These are phyloP conservation scores for Cygnus atratus DNA, from an alignment of 2,113 vertebrate species.

Conservation along the genomic window DNA sequence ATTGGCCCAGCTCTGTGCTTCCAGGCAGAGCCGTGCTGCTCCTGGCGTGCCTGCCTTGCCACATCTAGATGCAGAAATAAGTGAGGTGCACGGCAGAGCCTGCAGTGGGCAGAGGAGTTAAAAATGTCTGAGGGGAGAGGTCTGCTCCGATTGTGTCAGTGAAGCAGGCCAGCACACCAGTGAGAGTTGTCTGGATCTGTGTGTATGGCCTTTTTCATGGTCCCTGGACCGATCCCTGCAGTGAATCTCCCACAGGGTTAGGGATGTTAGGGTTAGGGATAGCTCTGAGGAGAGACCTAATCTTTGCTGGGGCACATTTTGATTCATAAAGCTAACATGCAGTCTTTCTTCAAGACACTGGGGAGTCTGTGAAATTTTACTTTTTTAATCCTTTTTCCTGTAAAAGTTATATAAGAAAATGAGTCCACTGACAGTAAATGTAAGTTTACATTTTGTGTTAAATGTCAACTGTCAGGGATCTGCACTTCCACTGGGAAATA, in stretches of 20 bases:
- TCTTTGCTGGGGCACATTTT: neutral
- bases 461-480: neutral
- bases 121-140: accelerated
- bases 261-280: too few species aligned
- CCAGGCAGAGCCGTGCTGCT: neutral
- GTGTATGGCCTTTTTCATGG: neutral
- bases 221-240: neutral
- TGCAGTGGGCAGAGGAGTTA: neutral
- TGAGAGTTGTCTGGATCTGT: neutral
- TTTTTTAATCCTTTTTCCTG: neutral
- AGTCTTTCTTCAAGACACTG: neutral
- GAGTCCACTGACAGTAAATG: neutral
- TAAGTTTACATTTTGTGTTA: neutral
- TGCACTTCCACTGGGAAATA: neutral
- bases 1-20: neutral
- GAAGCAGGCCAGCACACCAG: neutral
- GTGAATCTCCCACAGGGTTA: neutral
- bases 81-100: neutral
- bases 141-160: neutral
- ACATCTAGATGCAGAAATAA: neutral
- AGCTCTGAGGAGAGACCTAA: too few species aligned
- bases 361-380: neutral
- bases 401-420: neutral
- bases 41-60: neutral
- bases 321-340: neutral